These are phyloP conservation scores for Lepidocolaptes lacrymiger DNA, from an alignment of 2,797 vertebrate genomes.

Conservation along the genomic window DNA sequence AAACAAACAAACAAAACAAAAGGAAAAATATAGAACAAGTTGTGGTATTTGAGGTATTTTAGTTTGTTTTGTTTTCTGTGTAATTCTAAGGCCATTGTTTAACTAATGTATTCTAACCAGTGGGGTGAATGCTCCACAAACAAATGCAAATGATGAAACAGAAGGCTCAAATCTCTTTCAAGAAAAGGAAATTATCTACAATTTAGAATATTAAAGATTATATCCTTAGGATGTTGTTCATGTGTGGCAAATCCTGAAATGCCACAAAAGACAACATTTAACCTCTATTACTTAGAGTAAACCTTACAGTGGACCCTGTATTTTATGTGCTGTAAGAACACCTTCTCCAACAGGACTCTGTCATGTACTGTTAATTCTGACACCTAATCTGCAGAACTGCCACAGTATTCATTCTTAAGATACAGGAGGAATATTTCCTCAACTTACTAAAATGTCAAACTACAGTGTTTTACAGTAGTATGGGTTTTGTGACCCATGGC, in stretches of 20 bases:
- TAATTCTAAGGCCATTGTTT: not conserved
- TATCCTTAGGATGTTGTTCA: not conserved
- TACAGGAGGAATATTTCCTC: not conserved
- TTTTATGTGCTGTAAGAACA: not conserved
- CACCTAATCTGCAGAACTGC: not conserved
- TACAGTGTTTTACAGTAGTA: not conserved
- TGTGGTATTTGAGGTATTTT: not conserved
- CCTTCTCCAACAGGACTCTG: not conserved
- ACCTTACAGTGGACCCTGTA: rapidly evolving
- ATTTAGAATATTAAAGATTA: not conserved
- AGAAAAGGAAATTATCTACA: not conserved
- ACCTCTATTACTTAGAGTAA: not conserved
- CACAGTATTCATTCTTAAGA: not conserved
- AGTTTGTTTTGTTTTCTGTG: not conserved
- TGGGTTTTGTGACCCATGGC: not conserved
- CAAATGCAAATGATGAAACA: not conserved
- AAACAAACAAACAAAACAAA: not conserved
- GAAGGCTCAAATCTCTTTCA: not conserved
- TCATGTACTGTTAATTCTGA: not conserved
- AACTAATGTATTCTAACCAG: not conserved
- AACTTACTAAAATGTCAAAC: not conserved
- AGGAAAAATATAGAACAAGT: not conserved
- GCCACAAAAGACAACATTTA: not conserved
- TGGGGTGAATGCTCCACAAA: not conserved
- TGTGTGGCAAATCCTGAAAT: not conserved